These are phyloP conservation scores for Bibio marci DNA, from an alignment of 2,888 invertebrate species.

Conservation along the genomic window DNA sequence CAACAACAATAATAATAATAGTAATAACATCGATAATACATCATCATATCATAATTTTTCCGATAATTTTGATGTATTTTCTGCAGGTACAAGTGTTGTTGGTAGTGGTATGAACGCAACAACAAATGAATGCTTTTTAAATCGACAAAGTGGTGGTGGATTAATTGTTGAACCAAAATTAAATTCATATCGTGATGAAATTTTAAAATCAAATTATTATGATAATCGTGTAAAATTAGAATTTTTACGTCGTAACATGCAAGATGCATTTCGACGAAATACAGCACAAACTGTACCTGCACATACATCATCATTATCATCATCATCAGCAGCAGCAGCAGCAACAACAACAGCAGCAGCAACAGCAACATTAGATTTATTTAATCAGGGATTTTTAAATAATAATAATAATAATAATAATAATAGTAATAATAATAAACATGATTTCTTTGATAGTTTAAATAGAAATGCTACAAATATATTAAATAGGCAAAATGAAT, in stretches of 20 bases:
- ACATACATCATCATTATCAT: conserved; percentile 1
- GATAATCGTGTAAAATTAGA: conserved; percentile 18
- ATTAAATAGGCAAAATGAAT: no score
- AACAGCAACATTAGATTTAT: background rate
- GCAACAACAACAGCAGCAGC: background rate
- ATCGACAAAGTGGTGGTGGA: background rate
- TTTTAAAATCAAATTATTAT: background rate
- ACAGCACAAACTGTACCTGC: no score
- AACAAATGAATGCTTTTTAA: conserved; percentile 1
- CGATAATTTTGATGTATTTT: conserved; percentile 25
- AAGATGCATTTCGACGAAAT: conserved; percentile 15
- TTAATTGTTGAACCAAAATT: background rate
- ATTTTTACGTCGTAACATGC: conserved; percentile 16
- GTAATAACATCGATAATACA: background rate
- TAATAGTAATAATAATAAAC: background rate
- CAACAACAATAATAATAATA: background rate
- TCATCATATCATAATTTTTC: conserved; percentile 11
- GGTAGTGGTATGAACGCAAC: no score
- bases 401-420: background rate
- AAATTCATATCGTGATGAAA: background rate
- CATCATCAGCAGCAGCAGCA: background rate
- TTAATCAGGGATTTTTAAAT: background rate
- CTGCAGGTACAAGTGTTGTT: conserved; percentile 12
- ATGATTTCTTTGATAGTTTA: background rate
- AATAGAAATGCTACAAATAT: background rate